A percentile compares a stretch with the other conserved stretches of the same genome.
Conservation (phyloP, 2,113 vertebrate species). For the Pangasianodon hypophthalmus region DNA sequence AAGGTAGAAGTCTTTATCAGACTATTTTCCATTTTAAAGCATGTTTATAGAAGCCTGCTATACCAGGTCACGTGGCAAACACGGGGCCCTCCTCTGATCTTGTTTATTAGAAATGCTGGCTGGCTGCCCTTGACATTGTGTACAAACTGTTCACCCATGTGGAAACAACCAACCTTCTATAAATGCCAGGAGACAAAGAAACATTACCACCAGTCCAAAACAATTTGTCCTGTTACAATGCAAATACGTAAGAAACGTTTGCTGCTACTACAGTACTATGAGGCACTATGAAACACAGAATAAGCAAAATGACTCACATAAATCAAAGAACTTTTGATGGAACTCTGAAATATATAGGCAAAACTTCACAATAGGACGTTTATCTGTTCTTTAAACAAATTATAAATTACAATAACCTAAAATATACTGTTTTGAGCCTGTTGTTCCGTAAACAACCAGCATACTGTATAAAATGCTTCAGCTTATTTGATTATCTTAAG, state of each 20-base stretch:
- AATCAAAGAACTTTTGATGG: background rate
- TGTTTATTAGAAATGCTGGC: background rate
- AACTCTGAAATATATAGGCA: background rate
- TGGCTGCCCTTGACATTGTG: conserved; percentile 29
- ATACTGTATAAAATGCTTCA: background rate
- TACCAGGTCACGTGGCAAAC: background rate
- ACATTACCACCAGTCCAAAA: background rate
- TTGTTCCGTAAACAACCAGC: background rate
- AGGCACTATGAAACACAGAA: background rate
- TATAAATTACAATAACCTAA: background rate
- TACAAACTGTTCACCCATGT: conserved; percentile 36
- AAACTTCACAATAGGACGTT: background rate
- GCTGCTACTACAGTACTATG: background rate
- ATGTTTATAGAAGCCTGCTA: background rate
- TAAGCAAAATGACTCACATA: background rate
- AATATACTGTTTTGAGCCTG: background rate
- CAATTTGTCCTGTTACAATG: background rate
- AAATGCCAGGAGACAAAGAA: background rate
- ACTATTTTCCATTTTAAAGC: background rate
- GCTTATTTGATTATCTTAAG: background rate
- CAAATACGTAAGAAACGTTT: background rate
- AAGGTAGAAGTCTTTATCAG: background rate
- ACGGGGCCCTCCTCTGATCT: background rate
- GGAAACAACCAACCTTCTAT: background rate
- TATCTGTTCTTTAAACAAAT: background rate